Percentiles rank a stretch among this genome's conserved stretches.
Evolutionary conservation across 2,113 vertebrate genomes (phyloP).

Genomic region (Urocolius indicus): DNA sequence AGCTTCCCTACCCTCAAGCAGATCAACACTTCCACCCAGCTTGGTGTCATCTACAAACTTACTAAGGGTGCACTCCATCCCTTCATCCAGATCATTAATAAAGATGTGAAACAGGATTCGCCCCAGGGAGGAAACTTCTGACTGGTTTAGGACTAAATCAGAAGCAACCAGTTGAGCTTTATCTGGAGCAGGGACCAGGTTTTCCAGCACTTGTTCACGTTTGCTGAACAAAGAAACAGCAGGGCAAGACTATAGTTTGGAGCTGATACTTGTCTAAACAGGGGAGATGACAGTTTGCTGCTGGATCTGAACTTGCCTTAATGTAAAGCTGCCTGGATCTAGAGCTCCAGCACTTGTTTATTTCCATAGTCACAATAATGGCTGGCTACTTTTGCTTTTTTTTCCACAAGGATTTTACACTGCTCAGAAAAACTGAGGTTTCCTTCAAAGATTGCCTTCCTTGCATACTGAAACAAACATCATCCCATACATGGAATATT

Average conservation of each 20-base stretch:
- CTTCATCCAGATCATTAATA: too few relatives aligned
- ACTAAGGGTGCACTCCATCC: too few relatives aligned
- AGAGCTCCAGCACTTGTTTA: neutral
- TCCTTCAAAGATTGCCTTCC: neutral
- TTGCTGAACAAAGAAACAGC: neutral
- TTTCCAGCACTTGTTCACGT: neutral
- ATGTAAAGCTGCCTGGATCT: neutral
- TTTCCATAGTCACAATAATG: neutral
- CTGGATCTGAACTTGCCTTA: neutral
- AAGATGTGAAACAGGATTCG: too few relatives aligned
- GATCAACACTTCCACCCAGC: too few relatives aligned
- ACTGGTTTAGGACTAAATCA: neutral
- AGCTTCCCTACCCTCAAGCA: too few relatives aligned
- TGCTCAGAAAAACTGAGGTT: neutral
- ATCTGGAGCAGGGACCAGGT: neutral
- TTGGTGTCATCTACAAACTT: too few relatives aligned
- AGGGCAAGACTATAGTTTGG: neutral
- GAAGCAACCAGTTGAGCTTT: neutral
- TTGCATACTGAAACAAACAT: neutral
- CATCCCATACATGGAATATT: neutral
- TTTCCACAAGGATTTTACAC: neutral
- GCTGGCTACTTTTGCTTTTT: neutral
- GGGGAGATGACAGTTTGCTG: neutral
- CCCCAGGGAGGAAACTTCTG: neutral
- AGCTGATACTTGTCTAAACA: neutral